These are phyloP conservation scores for Girardinichthys multiradiatus DNA, from an alignment of 2,113 vertebrate species.

Conservation along the genomic window DNA sequence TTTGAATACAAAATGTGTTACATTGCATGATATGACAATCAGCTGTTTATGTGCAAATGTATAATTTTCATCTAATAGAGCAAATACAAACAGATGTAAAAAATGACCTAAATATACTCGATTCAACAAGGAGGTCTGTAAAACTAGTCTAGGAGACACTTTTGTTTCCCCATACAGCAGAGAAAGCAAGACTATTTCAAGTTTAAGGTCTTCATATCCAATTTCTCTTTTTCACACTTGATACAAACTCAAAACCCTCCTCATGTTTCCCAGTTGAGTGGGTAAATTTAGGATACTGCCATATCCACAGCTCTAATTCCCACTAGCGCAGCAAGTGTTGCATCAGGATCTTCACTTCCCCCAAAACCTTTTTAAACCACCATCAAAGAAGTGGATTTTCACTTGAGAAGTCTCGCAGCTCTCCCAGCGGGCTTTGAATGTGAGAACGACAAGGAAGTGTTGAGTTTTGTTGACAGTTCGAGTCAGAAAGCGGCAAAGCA, in stretches of 20 bases:
- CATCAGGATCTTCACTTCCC: background rate
- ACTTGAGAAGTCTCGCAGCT: constrained; percentile 2
- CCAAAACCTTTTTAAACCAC: background rate
- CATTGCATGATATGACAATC: background rate
- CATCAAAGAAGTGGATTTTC: constrained; percentile 1
- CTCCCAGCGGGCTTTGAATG: background rate
- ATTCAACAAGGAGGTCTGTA: background rate
- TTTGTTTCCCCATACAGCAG: background rate
- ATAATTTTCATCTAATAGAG: background rate
- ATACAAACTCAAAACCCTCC: background rate
- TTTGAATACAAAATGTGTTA: no score
- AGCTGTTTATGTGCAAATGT: background rate
- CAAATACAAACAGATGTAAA: background rate
- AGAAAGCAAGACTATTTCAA: background rate
- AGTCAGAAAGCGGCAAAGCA: background rate
- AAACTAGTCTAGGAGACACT: background rate
- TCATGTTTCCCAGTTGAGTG: background rate
- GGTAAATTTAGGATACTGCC: background rate
- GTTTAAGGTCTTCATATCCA: background rate
- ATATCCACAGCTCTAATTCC: background rate
- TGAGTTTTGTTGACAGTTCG: constrained; percentile 2
- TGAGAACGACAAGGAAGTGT: background rate
- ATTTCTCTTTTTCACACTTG: constrained; percentile 1
- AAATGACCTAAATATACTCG: background rate
- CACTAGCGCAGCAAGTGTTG: background rate